phyloP scores from a whole-genome alignment of 2,113 vertebrate species.

The Callorhinus ursinus region DNA sequence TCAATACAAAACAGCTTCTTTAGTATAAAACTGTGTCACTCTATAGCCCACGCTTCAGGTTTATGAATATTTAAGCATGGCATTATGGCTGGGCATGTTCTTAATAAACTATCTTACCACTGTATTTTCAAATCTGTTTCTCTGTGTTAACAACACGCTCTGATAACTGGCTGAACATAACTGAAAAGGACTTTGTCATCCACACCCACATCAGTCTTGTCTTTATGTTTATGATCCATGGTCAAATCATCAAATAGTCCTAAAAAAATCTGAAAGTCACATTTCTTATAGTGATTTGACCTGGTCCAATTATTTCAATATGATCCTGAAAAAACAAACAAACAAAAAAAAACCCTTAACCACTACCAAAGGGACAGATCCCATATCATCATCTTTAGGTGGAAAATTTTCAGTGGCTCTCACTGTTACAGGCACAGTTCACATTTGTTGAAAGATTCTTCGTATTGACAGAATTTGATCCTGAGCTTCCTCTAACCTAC shows the following conservation, averaged over 20 bases:
- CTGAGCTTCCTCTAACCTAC: not conserved
- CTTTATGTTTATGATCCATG: not conserved
- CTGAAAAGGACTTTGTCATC: not conserved
- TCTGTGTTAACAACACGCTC: not conserved
- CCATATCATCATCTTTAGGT: not conserved
- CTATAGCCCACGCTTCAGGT: not conserved
- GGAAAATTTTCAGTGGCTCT: not conserved
- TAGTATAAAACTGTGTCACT: not conserved
- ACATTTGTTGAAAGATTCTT: not conserved
- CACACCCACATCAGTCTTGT: not conserved
- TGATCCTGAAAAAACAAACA: not conserved
- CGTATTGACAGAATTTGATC: not conserved
- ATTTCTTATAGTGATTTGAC: not conserved
- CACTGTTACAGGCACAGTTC: rapidly evolving
- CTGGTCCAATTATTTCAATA: not conserved
- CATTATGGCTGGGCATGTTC: not conserved
- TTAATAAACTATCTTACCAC: not conserved
- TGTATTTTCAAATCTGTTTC: not conserved
- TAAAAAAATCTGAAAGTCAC: not conserved
- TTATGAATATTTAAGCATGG: not conserved
- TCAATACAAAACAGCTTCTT: not conserved
- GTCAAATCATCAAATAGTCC: not conserved
- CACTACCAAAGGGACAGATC: not conserved
- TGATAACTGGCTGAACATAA: not conserved
- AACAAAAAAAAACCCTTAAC: not conserved